Evolutionary conservation across 1,140 invertebrate genomes (phyloP).

Genomic region (Tachypleus tridentatus): DNA sequence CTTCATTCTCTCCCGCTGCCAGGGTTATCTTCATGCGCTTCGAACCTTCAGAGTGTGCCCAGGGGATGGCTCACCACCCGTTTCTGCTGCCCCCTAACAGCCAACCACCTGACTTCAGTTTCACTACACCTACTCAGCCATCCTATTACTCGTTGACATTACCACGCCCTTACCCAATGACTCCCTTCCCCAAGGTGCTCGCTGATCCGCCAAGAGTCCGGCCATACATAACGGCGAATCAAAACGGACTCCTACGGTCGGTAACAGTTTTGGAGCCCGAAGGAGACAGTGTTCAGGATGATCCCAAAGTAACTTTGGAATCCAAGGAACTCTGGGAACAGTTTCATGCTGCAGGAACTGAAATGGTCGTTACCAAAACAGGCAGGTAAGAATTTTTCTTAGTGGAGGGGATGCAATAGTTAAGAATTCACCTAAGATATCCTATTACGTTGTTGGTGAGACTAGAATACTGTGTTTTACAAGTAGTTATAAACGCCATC

Average conservation of each 20-base stretch:
- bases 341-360: conserved; percentile 20
- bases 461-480: too few relatives aligned
- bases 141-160: conserved; percentile 35
- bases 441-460: too few relatives aligned
- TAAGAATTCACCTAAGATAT: too few relatives aligned
- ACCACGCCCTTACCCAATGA: conserved; percentile 18
- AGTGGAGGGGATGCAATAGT: too few relatives aligned
- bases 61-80: conserved; percentile 7
- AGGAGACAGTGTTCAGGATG: conserved; percentile 31
- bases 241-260: too few relatives aligned
- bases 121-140: conserved; percentile 30
- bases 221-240: conserved; percentile 31
- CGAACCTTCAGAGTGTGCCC: too few relatives aligned
- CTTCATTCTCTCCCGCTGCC: too few relatives aligned
- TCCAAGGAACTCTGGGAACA: conserved; percentile 22
- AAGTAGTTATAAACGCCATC: too few relatives aligned
- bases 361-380: conserved; percentile 24
- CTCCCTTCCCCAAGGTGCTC: conserved; percentile 35
- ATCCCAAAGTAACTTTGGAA: conserved; percentile 33
- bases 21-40: too few relatives aligned
- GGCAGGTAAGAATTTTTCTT: conserved; percentile 22
- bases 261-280: conserved; percentile 8
- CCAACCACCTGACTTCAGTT: conserved; percentile 23
- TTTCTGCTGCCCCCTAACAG: conserved; percentile 52
- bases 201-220: conserved; percentile 9